A percentile compares a stretch with the other conserved stretches of the same genome.
Evolutionary conservation across 2,113 vertebrate genomes (phyloP).

Genomic region (Podiceps cristatus): DNA sequence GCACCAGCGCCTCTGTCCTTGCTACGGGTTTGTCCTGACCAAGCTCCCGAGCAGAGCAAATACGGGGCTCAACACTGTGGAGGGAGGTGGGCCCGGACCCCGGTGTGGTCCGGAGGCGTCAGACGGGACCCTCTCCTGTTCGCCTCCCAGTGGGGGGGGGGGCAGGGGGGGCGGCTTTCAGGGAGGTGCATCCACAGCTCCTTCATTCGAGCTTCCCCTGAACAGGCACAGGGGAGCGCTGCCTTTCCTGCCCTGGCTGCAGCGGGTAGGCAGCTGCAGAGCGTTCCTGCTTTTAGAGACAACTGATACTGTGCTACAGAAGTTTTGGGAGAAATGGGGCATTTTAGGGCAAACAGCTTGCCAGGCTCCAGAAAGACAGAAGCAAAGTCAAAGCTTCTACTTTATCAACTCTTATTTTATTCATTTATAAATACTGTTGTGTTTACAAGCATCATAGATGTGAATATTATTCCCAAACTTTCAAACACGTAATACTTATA

Average conservation of each 20-base stretch:
- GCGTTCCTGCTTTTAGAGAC: neutral
- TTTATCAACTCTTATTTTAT: slow-evolving; percentile 78
- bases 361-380: neutral
- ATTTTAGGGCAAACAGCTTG: neutral
- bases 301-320: accelerated
- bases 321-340: neutral
- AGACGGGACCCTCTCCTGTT: neutral
- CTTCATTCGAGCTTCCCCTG: neutral
- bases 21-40: neutral
- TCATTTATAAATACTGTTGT: slow-evolving; percentile 85
- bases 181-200: neutral
- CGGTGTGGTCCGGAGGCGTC: neutral
- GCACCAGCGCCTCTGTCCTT: accelerated
- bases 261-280: neutral
- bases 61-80: accelerated
- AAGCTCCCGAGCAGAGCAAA: neutral
- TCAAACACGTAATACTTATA: slow-evolving; percentile 79
- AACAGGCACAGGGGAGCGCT: neutral
- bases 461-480: slow-evolving; percentile 81
- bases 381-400: slow-evolving; percentile 69
- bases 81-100: neutral
- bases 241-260: accelerated
- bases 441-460: slow-evolving; percentile 83
- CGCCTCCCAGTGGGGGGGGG: too few species aligned
- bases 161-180: too few species aligned